Evolutionary conservation across 30 jellyfish, hydroid and myxozoan species (phyloP).

Genomic region (Mastigias papua): DNA sequence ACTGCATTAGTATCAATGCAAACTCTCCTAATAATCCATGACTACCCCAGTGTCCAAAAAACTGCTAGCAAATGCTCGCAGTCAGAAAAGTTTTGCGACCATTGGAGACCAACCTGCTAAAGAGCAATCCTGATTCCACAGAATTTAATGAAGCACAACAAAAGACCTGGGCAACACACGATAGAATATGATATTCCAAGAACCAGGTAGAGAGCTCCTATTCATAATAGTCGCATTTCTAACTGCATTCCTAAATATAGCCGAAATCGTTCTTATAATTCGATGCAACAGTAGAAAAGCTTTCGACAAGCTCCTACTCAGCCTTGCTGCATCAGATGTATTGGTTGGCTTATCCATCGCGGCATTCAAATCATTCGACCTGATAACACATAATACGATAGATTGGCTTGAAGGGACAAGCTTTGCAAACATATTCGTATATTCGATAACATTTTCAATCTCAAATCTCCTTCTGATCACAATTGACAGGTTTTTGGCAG

Average conservation of each 20-base stretch:
- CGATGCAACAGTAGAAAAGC: neutral
- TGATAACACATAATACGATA: neutral
- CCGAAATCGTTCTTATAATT: conserved; percentile 9
- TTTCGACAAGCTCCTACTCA: conserved; percentile 23
- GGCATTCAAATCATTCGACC: neutral
- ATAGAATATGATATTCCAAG: neutral
- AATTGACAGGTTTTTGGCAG: conserved; percentile 43
- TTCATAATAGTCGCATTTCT: neutral
- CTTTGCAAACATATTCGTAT: neutral
- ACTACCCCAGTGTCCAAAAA: too few species aligned
- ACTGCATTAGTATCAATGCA: too few species aligned
- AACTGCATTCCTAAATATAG: neutral
- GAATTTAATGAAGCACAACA: neutral
- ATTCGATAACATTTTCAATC: neutral
- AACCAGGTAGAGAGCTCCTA: neutral
- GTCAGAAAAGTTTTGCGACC: too few species aligned
- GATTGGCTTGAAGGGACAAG: neutral
- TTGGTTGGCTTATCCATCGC: neutral
- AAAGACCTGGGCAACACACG: neutral
- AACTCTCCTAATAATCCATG: too few species aligned
- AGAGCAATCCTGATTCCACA: too few species aligned
- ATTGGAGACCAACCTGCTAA: too few species aligned
- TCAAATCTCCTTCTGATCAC: conserved; percentile 1
- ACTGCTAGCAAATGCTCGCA: too few species aligned
- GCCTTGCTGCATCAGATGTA: conserved; percentile 28